phyloP scores from a whole-genome alignment of 2,113 vertebrate genomes.

The Cyanocitta stelleri region DNA sequence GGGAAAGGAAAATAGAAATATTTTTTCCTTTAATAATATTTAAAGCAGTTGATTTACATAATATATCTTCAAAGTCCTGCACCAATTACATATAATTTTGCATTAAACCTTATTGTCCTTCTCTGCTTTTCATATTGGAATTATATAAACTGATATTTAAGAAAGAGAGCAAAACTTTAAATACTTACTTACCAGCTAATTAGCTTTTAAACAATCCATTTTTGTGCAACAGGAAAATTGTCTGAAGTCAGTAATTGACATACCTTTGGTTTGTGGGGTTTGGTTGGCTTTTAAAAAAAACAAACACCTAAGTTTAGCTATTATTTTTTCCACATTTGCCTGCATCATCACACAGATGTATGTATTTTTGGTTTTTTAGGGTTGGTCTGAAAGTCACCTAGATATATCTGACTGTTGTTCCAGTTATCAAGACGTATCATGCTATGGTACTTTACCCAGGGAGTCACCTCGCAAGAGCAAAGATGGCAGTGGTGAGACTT shows the following conservation, averaged over 20 bases:
- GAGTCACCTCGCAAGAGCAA: constrained; percentile 85
- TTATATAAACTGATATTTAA: neutral
- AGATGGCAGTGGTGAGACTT: constrained; percentile 71
- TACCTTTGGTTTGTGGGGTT: neutral
- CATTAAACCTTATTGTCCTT: neutral
- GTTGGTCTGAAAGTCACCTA: constrained; percentile 80
- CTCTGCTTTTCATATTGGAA: neutral
- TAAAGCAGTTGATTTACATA: neutral
- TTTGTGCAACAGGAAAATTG: neutral
- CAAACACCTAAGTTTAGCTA: neutral
- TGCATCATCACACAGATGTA: neutral
- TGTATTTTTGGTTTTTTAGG: constrained; percentile 67
- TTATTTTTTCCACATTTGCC: neutral
- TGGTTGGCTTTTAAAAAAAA: neutral
- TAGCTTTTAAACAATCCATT: neutral
- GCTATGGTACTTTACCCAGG: constrained; percentile 77
- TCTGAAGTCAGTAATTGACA: neutral
- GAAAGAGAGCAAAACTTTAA: neutral
- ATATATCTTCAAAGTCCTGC: neutral
- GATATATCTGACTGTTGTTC: constrained; percentile 78
- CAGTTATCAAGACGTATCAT: constrained; percentile 79
- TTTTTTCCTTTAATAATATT: neutral
- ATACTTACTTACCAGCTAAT: neutral
- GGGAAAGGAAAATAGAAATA: neutral
- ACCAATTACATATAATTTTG: neutral